Evolutionary conservation across 1,140 invertebrate genomes (phyloP), one percentile per base, ranked within the genome.

Genomic region (Caenorhabditis remanei): DNA sequence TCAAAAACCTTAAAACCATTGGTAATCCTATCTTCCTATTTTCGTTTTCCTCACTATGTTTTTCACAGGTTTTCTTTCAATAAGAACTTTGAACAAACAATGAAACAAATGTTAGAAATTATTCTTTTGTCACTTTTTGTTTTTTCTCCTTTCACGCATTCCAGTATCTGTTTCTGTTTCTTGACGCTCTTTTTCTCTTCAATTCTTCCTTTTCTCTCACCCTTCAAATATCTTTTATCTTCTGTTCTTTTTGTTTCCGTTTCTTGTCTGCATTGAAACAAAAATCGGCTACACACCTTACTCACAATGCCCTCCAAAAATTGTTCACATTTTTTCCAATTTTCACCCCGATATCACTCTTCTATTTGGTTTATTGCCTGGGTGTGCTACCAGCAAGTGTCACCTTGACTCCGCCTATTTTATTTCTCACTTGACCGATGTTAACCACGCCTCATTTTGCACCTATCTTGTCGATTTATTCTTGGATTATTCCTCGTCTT

Each of bases 291-390:
- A 79, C 43, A 79, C 8, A 48, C 21, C 19, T 79, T 79, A 48
- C 40, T 43, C 19, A 50, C 46, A 79, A 24, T 79, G 32, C 71
- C 65, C 65, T 46, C n/a, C 65, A 71, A 71, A 67, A 71, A 71
- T 71, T 46, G 65, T 71, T 71, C 65, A n/a, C 65, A 71, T 71
- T 71, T 71, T 71, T 71, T 71, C 46, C 41, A 19, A 71, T 71
- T 43, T 71, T 71, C 61, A 24, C 61, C 24, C 61, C 61, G 21
- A 63, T 63, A 63, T 63, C 61, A 32, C 50, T 16, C 32, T 58
- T 8, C 4, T 32, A 9, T 21, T 11, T 63, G 9, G 19, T 24
- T 40, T 21, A 11, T 19, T 63, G n/a, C 13, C n/a, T 63, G 21
- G 4, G 56, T 14, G 56, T 21, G 50, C 16, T 53, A n/a, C 56